phyloP scores from a whole-genome alignment of 35 echinoderm and acorn worm species.

The Chiridota heheva region DNA sequence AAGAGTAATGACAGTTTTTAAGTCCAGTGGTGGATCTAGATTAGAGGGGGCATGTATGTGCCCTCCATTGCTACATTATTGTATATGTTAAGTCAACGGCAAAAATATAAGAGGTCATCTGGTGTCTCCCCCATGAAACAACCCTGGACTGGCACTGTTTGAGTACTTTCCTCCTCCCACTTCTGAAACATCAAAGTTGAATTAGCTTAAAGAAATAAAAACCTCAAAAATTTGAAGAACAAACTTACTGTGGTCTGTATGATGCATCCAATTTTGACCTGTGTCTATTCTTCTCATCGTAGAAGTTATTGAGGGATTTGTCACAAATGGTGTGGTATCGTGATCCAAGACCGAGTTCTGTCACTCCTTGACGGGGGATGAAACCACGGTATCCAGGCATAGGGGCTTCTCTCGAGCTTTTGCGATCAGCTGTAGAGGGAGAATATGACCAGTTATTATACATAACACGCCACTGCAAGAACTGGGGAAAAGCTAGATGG shows the following conservation, averaged over 20 bases:
- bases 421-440: conserved; percentile 69
- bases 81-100: no score
- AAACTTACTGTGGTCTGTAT: conserved; percentile 48
- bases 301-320: conserved; percentile 83
- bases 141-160: neutral
- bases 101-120: no score
- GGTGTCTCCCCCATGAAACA: no score
- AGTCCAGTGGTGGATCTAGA: no score
- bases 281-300: conserved; percentile 84
- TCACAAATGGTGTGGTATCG: conserved; percentile 84
- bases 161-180: neutral
- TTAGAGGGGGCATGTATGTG: no score
- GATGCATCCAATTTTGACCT: conserved; percentile 18
- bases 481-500: neutral
- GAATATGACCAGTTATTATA: neutral
- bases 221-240: neutral
- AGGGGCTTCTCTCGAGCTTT: conserved; percentile 81
- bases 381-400: conserved; percentile 95
- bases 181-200: no score
- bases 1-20: no score
- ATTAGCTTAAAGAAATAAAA: neutral
- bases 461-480: neutral
- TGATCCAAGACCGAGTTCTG: conserved; percentile 84
- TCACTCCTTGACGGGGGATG: conserved; percentile 88
- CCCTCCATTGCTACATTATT: no score